phyloP scores from a whole-genome alignment of 2,113 vertebrate genomes.

The Paradoxurus hermaphroditus region DNA sequence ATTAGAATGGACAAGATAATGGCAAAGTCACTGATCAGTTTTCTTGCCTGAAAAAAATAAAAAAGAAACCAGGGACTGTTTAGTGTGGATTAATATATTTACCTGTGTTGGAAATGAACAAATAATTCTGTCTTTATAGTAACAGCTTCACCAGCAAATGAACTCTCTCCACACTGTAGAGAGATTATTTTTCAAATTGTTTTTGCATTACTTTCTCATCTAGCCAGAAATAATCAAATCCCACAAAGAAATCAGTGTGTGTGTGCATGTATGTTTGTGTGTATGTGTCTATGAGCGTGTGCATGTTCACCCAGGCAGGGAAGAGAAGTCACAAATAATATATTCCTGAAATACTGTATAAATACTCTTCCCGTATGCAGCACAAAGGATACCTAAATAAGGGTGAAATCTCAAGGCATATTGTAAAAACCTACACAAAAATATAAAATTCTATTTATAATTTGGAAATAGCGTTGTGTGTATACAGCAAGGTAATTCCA shows the following conservation, averaged over 20 bases:
- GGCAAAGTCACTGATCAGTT: constrained; percentile 98
- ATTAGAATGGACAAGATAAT: constrained; percentile 97
- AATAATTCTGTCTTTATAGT: background rate
- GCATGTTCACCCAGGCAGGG: background rate
- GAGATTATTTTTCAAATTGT: background rate
- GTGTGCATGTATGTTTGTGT: background rate
- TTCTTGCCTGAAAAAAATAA: constrained; percentile 89
- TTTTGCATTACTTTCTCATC: background rate
- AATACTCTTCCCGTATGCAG: background rate
- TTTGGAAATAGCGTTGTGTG: background rate
- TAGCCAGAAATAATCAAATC: background rate
- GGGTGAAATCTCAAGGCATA: background rate
- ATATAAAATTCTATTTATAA: background rate
- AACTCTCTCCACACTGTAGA: too few species aligned
- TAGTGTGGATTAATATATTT: background rate
- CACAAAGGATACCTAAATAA: background rate
- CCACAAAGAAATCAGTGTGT: background rate
- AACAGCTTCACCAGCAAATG: background rate
- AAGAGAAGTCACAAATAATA: background rate
- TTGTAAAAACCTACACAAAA: background rate
- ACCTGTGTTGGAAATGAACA: fast-evolving
- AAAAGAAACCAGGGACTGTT: background rate
- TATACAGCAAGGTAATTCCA: background rate
- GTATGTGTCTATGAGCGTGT: too few species aligned
- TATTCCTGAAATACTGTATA: background rate